These are phyloP conservation scores for Zhuqinia jingwanae DNA, from an alignment of 2,888 invertebrate species.

Conservation along the genomic window DNA sequence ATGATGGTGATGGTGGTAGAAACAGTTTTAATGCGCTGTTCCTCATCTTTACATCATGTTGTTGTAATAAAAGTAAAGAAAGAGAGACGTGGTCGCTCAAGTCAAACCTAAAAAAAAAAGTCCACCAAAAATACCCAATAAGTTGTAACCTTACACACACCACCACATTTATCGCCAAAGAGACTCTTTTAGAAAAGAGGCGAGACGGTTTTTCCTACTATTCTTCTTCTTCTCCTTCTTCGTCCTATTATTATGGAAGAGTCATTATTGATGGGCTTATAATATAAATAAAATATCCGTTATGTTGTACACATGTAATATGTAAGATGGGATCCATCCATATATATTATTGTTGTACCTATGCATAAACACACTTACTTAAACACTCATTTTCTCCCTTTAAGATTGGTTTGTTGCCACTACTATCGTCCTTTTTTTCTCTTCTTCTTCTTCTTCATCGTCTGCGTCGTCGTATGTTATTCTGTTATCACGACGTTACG, in stretches of 20 bases:
- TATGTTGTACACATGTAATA: not conserved
- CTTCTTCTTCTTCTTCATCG: too few species aligned
- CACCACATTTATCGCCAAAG: not conserved
- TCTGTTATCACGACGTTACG: conserved; percentile 2
- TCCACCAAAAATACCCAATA: too few species aligned
- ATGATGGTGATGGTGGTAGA: not conserved
- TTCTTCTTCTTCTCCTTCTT: not conserved
- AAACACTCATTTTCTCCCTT: not conserved
- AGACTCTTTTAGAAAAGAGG: too few species aligned
- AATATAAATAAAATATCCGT: not conserved
- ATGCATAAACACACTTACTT: too few species aligned
- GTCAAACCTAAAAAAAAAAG: too few species aligned
- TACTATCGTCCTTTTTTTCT: not conserved
- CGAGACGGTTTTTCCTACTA: not conserved
- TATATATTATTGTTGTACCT: not conserved
- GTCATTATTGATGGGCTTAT: not conserved
- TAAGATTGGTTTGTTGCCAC: not conserved
- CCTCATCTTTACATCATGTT: not conserved
- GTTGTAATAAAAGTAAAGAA: too few species aligned
- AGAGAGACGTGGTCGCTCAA: not conserved
- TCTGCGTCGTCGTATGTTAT: not conserved
- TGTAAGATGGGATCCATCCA: not conserved
- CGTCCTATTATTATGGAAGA: not conserved
- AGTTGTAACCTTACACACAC: too few species aligned
- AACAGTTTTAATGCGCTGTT: not conserved